Percentiles rank a stretch among this genome's conserved stretches.
Evolutionary conservation across 2,113 vertebrate species (phyloP).

Genomic region (Thamnophis sirtalis): DNA sequence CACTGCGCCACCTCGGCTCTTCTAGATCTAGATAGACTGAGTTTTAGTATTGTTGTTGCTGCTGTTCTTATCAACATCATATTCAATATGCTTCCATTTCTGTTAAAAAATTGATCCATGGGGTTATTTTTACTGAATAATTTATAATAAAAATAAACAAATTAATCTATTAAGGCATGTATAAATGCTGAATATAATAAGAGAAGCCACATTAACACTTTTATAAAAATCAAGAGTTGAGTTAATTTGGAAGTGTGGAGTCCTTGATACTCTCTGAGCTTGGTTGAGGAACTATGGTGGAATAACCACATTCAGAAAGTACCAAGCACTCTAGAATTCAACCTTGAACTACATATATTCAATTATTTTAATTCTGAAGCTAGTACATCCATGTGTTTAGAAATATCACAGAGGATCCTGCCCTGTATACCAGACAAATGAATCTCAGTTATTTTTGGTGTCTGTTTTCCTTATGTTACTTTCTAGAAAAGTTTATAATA

Average conservation of each 20-base stretch:
- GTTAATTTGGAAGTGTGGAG: neutral
- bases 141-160: neutral
- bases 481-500: neutral
- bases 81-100: neutral
- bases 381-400: neutral
- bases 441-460: neutral
- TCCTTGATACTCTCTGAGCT: neutral
- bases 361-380: neutral
- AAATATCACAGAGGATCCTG: neutral
- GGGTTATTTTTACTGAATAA: neutral
- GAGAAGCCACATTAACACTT: neutral
- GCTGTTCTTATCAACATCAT: neutral
- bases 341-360: neutral
- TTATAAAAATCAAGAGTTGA: neutral
- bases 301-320: neutral
- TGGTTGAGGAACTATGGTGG: neutral
- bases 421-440: neutral
- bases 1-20: no score
- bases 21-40: neutral
- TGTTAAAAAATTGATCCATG: neutral
- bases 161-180: neutral
- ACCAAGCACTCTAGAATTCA: neutral
- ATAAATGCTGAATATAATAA: neutral
- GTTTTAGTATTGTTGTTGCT: neutral
- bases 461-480: neutral